These are phyloP conservation scores for Callyntrura guangdongensis DNA, from an alignment of 2,888 invertebrate genomes.

Conservation along the genomic window DNA sequence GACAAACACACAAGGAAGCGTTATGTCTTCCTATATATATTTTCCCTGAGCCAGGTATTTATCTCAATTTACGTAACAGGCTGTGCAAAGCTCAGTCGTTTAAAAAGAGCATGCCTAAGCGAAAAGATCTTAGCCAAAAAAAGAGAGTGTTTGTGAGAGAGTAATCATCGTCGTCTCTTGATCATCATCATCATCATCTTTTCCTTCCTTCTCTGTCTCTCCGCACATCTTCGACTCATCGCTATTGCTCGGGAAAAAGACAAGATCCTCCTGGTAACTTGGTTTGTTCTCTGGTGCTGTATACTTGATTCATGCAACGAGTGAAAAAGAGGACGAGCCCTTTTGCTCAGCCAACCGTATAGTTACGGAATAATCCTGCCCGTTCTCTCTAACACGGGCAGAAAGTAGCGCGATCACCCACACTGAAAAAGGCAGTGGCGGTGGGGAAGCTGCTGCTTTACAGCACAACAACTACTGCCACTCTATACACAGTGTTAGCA, in stretches of 20 bases:
- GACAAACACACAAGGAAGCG: conserved; percentile 5
- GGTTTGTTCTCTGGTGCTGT: conserved; percentile 43
- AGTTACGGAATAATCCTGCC: conserved; percentile 74
- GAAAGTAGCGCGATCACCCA: conserved; percentile 10
- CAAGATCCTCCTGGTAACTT: conserved; percentile 76
- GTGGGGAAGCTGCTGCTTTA: neutral
- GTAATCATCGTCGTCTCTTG: conserved; percentile 54
- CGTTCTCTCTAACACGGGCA: conserved; percentile 58
- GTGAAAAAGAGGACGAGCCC: conserved; percentile 78
- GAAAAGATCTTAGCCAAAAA: conserved; percentile 30
- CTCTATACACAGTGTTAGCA: neutral
- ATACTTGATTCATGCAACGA: conserved; percentile 69
- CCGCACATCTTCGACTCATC: conserved; percentile 78
- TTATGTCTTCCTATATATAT: neutral
- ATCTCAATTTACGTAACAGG: conserved; percentile 75
- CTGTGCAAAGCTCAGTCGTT: conserved; percentile 58
- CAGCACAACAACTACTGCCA: neutral
- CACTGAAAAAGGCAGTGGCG: conserved; percentile 20
- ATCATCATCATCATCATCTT: conserved; percentile 56
- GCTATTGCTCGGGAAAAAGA: conserved; percentile 77
- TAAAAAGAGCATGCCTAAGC: conserved; percentile 48
- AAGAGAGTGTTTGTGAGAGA: conserved; percentile 4
- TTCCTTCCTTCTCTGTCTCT: conserved; percentile 57
- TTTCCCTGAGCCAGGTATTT: conserved; percentile 70
- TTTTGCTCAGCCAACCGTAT: conserved; percentile 75